Base-by-base conservation (phyloP, 2,797 vertebrate species). In the Sciaenops ocellatus region DNA sequence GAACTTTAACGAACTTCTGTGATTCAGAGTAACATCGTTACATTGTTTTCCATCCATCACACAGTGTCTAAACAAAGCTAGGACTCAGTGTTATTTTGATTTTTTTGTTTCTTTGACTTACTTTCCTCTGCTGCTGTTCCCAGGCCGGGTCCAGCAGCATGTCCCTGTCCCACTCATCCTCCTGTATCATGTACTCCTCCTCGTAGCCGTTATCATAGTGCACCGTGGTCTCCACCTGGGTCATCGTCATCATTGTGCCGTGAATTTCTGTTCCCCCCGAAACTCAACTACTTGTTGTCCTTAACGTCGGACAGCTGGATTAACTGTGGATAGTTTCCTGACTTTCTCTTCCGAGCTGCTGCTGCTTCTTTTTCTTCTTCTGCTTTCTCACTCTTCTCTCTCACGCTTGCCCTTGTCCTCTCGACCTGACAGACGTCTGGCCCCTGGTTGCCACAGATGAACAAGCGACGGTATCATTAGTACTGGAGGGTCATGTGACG, bases 51-150 rank as follows among this genome's bases (percentile, higher is more conserved):
- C 3, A 3, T 18, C 59, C 59, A 50, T 28, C 30, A 60, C 28
- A 13, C 9, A 50, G 6, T 1, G 22, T 6, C 6, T 9, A 42
- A 50, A 77, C 13, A 12, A 22, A 41, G 5, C 5, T 30, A 3
- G 3, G 9, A 12, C 20, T n/a, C 2, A 55, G 0, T 26, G 17
- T 7, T 47, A 38, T 38, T 38, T 50, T 24, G 11, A 5, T 4
- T 3, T 9, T 34, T n/a, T 34, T 8, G 3, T 7, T 48, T 18
- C 5, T 73, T 91, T 81, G 73, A 96, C 90, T 88, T 83, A 99
- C 98, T 96, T 99, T 99, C 90, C 98, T 96, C 89, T 99, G 98
- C 90, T 99, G 98, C 86, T 99, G 99, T 88, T 99, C 98, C 98
- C 98, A 99, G 79, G 98, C 98, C 0, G 98, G 98, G 92, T 99